phyloP scores from a whole-genome alignment of 2,888 invertebrate genomes.

The Matsumyia berberina region DNA sequence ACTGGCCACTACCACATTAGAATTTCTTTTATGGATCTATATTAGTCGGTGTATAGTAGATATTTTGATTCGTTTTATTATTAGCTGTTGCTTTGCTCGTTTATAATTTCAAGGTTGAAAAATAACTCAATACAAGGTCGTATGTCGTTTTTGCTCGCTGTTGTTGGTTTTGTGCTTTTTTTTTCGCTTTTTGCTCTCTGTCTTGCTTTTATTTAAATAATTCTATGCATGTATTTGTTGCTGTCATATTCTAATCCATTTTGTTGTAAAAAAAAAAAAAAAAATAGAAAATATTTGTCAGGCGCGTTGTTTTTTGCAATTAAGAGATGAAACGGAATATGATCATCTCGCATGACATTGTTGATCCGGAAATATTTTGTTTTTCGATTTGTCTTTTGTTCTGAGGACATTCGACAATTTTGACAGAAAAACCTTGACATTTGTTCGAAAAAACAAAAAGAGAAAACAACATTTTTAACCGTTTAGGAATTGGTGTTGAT shows the following conservation, averaged over 20 bases:
- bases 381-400: slow-evolving; percentile 6
- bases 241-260: slow-evolving; percentile 58
- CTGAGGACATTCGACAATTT: slow-evolving; percentile 18
- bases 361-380: slow-evolving; percentile 63
- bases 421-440: slow-evolving; percentile 59
- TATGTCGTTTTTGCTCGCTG: slow-evolving; percentile 72
- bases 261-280: slow-evolving; percentile 37
- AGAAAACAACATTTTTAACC: background rate
- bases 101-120: slow-evolving; percentile 83
- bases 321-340: slow-evolving; percentile 37
- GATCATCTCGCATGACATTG: slow-evolving; percentile 35
- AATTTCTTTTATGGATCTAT: slow-evolving; percentile 49
- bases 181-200: slow-evolving; percentile 33
- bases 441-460: slow-evolving; percentile 23
- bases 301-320: slow-evolving; percentile 10
- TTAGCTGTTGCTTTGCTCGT: slow-evolving; percentile 77
- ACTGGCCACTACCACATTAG: slow-evolving; percentile 39
- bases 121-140: slow-evolving; percentile 84
- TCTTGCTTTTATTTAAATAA: slow-evolving; percentile 59
- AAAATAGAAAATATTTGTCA: background rate
- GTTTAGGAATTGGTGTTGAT: slow-evolving; percentile 32
- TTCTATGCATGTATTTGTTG: slow-evolving; percentile 23
- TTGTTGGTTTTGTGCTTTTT: slow-evolving; percentile 22
- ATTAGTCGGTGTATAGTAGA: slow-evolving; percentile 56
- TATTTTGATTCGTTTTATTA: slow-evolving; percentile 72